phyloP scores from a whole-genome alignment of 2,113 vertebrate genomes.

The Myocastor coypus region DNA sequence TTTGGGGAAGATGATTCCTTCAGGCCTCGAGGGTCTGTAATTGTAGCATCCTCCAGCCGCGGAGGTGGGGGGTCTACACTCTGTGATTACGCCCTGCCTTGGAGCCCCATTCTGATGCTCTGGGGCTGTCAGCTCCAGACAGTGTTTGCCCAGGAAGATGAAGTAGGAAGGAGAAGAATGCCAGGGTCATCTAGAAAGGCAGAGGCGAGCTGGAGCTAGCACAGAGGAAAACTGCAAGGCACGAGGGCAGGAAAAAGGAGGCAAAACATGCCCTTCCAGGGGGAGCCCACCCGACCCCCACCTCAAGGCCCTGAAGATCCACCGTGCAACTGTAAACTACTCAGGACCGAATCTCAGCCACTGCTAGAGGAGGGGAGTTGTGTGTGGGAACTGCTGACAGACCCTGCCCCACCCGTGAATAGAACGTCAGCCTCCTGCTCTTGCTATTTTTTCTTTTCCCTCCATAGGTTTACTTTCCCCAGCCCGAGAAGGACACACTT shows the following conservation, averaged over 20 bases:
- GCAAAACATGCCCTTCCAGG: neutral
- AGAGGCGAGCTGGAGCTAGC: neutral
- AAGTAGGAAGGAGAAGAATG: neutral
- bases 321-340: neutral
- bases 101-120: neutral
- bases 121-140: slow-evolving; percentile 9
- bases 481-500: neutral
- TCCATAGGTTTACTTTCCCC: neutral
- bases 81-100: slow-evolving; percentile 75
- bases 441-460: neutral
- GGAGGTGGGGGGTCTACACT: slow-evolving; percentile 63
- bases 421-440: neutral
- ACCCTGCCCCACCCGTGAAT: too few relatives aligned
- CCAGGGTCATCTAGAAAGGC: neutral
- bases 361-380: neutral
- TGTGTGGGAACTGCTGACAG: neutral
- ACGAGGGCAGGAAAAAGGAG: neutral
- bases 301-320: neutral
- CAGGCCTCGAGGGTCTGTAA: slow-evolving; percentile 77
- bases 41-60: slow-evolving; percentile 78
- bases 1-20: slow-evolving; percentile 80
- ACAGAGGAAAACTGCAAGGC: neutral
- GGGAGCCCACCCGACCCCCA: neutral
- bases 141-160: neutral
- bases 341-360: neutral